These are phyloP conservation scores for Lasioglossum albipes DNA, from an alignment of 1,140 invertebrate species.

Conservation along the genomic window DNA sequence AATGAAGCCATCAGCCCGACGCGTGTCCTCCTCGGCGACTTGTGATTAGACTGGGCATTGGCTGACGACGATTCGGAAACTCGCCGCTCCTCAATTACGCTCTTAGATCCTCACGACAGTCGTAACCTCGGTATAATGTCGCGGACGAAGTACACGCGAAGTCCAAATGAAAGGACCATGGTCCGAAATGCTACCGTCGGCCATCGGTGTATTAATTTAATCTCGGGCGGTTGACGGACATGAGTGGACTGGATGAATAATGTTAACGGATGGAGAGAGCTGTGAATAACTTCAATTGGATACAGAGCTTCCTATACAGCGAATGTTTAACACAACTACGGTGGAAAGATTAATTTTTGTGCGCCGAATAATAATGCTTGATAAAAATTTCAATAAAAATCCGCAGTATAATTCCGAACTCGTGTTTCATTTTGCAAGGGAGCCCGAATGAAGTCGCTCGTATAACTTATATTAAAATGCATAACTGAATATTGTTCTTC, in stretches of 20 bases:
- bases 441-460: too few relatives aligned
- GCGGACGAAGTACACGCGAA: neutral
- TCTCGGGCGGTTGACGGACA: neutral
- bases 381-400: too few relatives aligned
- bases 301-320: too few relatives aligned
- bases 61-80: constrained; percentile 47
- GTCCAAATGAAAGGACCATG: constrained; percentile 11
- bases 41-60: constrained; percentile 71
- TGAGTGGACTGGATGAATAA: neutral
- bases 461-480: too few relatives aligned
- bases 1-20: constrained; percentile 68
- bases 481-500: too few relatives aligned
- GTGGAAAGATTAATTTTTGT: too few relatives aligned
- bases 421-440: too few relatives aligned
- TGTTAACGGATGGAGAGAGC: neutral
- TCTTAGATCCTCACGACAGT: constrained; percentile 30
- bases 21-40: constrained; percentile 60
- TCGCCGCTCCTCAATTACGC: constrained; percentile 58
- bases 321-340: too few relatives aligned
- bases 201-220: constrained; percentile 22
- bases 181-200: neutral
- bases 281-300: too few relatives aligned
- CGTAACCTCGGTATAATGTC: constrained; percentile 37
- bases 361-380: too few relatives aligned
- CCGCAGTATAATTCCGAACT: too few relatives aligned